Base-by-base conservation (phyloP, 2,113 vertebrate species). In the Oncorhynchus tshawytscha region DNA sequence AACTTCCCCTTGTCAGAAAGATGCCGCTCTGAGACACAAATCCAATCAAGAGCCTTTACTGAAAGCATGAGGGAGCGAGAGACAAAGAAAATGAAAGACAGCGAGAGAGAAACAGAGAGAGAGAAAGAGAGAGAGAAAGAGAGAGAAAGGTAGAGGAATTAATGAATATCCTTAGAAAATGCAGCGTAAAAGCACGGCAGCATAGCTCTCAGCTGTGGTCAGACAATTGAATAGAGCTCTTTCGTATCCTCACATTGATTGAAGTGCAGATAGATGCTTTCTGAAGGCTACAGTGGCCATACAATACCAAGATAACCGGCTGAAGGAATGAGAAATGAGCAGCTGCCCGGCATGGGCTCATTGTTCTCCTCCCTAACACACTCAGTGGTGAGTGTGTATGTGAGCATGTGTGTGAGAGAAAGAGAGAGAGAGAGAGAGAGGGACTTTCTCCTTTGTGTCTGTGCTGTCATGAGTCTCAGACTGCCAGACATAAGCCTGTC, bases 401-500 rank as follows among this genome's bases (percentile, higher is more conserved):
- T 69, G 74, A 31, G 70, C 74, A 67, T 22, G 65, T 75, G 77
- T 71, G 59, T 66, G 51, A 79, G 74, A 75, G 71, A 74, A 8
- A 34, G 9, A 74, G 73, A 45, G 81, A 84, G 84, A 67, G 20
- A 39, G 64, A 87, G 79, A 34, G 74, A 24, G 24, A 24, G 24
- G 24, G 24, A 51, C 66, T 72, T 78, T 83, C 85, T 91, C 89
- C 93, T 93, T 93, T 93, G 91, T 92, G 93, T 93, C 92, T 93
- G 73, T 24, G 34, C 71, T 29, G 72, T 85, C 82, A 88, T 78
- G 59, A 82, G 84, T 88, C 88, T 87, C 83, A 81, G 90, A 81
- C 90, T 86, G 88, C 86, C 90, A 91, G 91, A 92, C 84, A 59
- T 76, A 77, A 85, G 86, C 71, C 82, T 86, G 90, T 90, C 90